Evolutionary conservation across 2,888 invertebrate species (phyloP).

Genomic region (Bugula neritina): DNA sequence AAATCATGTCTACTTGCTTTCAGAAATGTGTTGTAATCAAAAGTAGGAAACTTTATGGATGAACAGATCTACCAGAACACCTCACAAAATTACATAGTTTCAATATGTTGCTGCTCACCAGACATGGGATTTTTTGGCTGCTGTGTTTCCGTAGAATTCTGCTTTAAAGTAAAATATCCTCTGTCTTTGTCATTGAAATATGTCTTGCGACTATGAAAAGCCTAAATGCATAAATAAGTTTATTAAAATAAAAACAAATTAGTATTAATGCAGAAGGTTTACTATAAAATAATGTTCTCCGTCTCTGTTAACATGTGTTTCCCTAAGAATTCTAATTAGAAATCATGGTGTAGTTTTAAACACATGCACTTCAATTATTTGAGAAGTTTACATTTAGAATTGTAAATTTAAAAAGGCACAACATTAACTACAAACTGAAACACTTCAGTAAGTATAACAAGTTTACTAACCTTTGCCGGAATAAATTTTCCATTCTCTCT

Average conservation of each 20-base stretch:
- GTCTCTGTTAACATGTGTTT: too few species aligned
- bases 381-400: too few species aligned
- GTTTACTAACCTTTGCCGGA: conserved; percentile 62
- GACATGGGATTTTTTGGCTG: conserved; percentile 80
- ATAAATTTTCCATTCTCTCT: conserved; percentile 96
- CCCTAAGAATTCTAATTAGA: too few species aligned
- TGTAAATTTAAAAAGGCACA: too few species aligned
- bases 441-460: not conserved
- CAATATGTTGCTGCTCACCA: conserved; percentile 37
- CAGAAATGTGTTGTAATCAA: too few species aligned
- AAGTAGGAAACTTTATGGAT: not conserved
- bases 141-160: conserved; percentile 2
- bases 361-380: too few species aligned
- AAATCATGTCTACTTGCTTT: too few species aligned
- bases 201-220: conserved; percentile 25
- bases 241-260: too few species aligned
- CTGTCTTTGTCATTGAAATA: conserved; percentile 25
- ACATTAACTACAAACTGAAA: not conserved
- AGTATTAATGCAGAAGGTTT: too few species aligned
- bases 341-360: too few species aligned
- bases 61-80: not conserved
- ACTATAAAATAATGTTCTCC: too few species aligned
- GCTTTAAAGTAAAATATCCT: not conserved
- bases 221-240: not conserved
- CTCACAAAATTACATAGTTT: not conserved